Evolutionary conservation across 2,888 invertebrate species (phyloP).

Genomic region (Drosophila longiperda): DNA sequence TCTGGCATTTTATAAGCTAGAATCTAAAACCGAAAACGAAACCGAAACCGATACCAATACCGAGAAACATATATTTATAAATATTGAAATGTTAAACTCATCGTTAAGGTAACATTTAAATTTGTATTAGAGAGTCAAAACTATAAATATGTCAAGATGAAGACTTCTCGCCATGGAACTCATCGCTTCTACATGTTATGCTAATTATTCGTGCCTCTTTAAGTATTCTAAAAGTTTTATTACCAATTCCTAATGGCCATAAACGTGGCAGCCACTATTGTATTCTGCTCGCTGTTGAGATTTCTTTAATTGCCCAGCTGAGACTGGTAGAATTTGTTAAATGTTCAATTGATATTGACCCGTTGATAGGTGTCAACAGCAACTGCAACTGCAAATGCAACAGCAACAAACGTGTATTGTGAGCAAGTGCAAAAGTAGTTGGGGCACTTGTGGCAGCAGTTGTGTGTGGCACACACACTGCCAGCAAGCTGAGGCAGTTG

Average conservation of each 20-base stretch:
- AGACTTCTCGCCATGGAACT: conserved; percentile 19
- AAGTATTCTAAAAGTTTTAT: conserved; percentile 60
- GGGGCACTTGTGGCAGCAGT: conserved; percentile 16
- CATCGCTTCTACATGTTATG: conserved; percentile 68
- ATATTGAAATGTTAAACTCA: conserved; percentile 51
- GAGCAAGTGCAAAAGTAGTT: conserved; percentile 57
- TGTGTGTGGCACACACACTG: conserved; percentile 19
- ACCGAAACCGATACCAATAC: conserved; percentile 5
- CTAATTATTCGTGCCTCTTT: conserved; percentile 49
- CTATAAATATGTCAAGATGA: conserved; percentile 64
- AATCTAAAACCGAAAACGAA: conserved; percentile 1
- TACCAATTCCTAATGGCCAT: conserved; percentile 32
- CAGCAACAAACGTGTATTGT: conserved; percentile 56
- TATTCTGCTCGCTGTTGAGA: neutral
- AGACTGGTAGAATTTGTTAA: conserved; percentile 24
- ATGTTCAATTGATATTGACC: conserved; percentile 42
- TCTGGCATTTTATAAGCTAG: conserved; percentile 69
- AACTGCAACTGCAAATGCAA: conserved; percentile 26
- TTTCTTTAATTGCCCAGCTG: conserved; percentile 17
- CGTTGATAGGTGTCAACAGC: conserved; percentile 31
- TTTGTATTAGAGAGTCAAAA: conserved; percentile 54
- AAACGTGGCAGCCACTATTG: conserved; percentile 3
- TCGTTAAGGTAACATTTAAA: conserved; percentile 29
- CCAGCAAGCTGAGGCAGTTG: conserved; percentile 9
- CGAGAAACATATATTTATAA: conserved; percentile 43